phyloP scores from a whole-genome alignment of 1,140 invertebrate genomes.

The Zaprionus tsacasi region DNA sequence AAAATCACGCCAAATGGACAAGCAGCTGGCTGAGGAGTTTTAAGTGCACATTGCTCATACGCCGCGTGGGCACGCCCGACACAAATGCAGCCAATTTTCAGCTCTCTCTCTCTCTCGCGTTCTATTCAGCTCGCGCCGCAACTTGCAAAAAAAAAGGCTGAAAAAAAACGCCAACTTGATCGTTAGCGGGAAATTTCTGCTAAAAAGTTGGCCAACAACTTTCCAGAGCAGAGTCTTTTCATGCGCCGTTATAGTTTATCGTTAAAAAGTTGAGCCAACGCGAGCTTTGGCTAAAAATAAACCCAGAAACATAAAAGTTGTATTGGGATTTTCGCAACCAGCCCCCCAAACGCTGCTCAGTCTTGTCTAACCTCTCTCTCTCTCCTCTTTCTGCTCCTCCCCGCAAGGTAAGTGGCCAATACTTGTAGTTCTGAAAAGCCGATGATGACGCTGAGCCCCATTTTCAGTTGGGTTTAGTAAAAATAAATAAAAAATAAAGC shows the following conservation, averaged over 20 bases:
- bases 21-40: constrained; percentile 46
- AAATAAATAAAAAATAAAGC: background rate
- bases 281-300: constrained; percentile 30
- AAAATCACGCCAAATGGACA: constrained; percentile 61
- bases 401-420: constrained; percentile 38
- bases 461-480: constrained; percentile 2
- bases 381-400: background rate
- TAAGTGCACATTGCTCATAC: constrained; percentile 48
- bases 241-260: constrained; percentile 76
- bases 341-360: background rate
- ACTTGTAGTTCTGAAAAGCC: constrained; percentile 50
- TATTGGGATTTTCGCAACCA: constrained; percentile 52
- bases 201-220: constrained; percentile 62
- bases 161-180: constrained; percentile 57
- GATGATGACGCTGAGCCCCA: constrained; percentile 35
- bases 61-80: constrained; percentile 32
- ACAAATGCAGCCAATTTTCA: constrained; percentile 71
- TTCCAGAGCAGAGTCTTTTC: constrained; percentile 61
- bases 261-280: constrained; percentile 61
- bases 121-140: constrained; percentile 15
- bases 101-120: constrained; percentile 32
- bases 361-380: background rate
- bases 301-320: constrained; percentile 42
- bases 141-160: constrained; percentile 13
- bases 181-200: constrained; percentile 72